Evolutionary conservation across 2,797 vertebrate genomes (phyloP).

Genomic region (Anableps anableps): DNA sequence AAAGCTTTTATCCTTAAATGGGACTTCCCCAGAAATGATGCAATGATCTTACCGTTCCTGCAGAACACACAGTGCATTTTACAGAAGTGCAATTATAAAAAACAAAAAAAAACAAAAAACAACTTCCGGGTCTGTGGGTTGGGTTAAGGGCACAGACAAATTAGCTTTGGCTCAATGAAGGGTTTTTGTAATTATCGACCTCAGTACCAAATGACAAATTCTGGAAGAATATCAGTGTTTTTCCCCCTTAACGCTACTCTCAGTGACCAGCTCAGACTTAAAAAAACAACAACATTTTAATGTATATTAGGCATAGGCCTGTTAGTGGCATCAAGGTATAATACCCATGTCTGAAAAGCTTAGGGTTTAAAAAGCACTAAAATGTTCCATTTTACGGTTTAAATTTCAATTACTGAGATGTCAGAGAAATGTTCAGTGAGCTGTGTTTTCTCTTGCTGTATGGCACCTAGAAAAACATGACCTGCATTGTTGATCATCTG

Average conservation of each 20-base stretch:
- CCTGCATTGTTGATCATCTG: background rate
- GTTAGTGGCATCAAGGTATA: too few relatives aligned
- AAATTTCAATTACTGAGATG: too few relatives aligned
- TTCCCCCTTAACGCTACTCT: background rate
- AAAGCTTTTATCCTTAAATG: slow-evolving; percentile 19
- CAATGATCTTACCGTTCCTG: background rate
- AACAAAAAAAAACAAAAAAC: background rate
- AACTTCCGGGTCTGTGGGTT: background rate
- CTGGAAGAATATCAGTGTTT: background rate
- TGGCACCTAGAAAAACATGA: too few relatives aligned
- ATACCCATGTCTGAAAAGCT: too few relatives aligned
- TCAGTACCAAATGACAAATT: background rate
- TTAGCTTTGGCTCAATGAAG: background rate
- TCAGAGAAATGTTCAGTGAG: background rate
- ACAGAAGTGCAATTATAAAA: too few relatives aligned
- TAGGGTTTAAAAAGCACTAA: too few relatives aligned
- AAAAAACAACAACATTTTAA: too few relatives aligned
- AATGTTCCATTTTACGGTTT: too few relatives aligned
- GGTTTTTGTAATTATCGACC: background rate
- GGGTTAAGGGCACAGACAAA: background rate
- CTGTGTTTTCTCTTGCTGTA: background rate
- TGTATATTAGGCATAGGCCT: too few relatives aligned
- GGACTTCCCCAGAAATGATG: background rate
- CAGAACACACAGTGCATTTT: background rate
- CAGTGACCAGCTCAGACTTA: background rate